These are phyloP conservation scores for Crax fasciolata DNA, from an alignment of 2,797 vertebrate genomes.

Conservation along the genomic window DNA sequence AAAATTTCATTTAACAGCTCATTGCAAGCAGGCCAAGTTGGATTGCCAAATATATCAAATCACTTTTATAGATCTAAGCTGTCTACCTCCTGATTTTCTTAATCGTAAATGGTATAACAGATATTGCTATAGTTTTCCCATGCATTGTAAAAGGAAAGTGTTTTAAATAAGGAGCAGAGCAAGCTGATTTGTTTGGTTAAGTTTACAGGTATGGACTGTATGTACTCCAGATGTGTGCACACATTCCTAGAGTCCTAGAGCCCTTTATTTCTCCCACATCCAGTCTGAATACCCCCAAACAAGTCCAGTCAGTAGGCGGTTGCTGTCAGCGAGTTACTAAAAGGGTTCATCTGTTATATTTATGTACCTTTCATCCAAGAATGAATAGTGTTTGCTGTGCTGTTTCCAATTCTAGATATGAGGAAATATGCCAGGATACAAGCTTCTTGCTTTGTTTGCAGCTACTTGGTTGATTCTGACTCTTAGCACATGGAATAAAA, in stretches of 20 bases:
- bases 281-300: constrained; percentile 30
- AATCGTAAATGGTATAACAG: constrained; percentile 77
- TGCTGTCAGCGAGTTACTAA: constrained; percentile 51
- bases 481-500: not conserved
- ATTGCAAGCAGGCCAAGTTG: constrained; percentile 63
- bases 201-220: constrained; percentile 74
- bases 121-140: constrained; percentile 70
- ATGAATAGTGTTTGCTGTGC: constrained; percentile 25
- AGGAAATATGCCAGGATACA: constrained; percentile 32
- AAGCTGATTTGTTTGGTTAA: constrained; percentile 79
- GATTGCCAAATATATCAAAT: constrained; percentile 73
- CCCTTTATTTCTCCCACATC: constrained; percentile 55
- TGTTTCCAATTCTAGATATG: constrained; percentile 13
- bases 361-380: constrained; percentile 44
- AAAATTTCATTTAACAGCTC: constrained; percentile 78
- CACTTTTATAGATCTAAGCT: constrained; percentile 80
- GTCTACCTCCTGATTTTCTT: constrained; percentile 80
- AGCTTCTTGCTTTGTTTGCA: constrained; percentile 49
- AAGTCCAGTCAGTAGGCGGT: not conserved
- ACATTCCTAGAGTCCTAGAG: constrained; percentile 36
- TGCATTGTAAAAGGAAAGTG: constrained; percentile 80
- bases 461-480: constrained; percentile 48
- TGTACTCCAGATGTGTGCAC: constrained; percentile 81
- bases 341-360: constrained; percentile 56
- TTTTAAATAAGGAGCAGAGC: constrained; percentile 80